Percentiles rank a stretch among this genome's conserved stretches.
Conservation (phyloP, 1,140 invertebrate genomes). For the Drosophila chauvacae region DNA sequence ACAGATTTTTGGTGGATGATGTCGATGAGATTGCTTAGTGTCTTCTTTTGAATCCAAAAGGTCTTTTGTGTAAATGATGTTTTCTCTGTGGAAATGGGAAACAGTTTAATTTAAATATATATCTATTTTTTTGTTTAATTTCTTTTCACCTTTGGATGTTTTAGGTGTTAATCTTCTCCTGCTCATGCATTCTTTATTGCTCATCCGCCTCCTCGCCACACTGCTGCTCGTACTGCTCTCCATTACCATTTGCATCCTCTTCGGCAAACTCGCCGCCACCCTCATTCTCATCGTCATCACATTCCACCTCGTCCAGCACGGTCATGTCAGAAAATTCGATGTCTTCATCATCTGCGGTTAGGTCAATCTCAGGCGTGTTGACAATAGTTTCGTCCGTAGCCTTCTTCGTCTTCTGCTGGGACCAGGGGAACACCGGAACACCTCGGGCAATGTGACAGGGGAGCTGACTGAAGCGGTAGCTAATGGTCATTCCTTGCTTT, state of each 20-base stretch:
- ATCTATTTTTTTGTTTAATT: neutral
- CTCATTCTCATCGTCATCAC: constrained; percentile 12
- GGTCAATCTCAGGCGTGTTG: constrained; percentile 11
- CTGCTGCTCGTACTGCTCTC: no score
- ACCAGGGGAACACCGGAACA: neutral
- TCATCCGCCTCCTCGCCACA: neutral
- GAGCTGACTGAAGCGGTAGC: constrained; percentile 19
- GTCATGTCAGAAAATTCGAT: neutral
- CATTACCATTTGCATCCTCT: neutral
- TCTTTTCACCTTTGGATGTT: neutral
- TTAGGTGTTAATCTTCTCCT: neutral
- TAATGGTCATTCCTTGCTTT: neutral
- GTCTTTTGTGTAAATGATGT: no score
- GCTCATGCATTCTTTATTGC: neutral
- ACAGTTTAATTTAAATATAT: neutral
- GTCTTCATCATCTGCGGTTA: constrained; percentile 19
- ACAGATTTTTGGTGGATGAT: neutral
- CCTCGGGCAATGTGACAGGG: neutral
- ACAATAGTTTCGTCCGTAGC: neutral
- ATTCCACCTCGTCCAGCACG: constrained; percentile 7
- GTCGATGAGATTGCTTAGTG: constrained; percentile 4
- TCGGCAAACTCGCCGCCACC: neutral
- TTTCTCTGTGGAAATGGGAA: neutral
- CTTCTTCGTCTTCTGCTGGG: no score
- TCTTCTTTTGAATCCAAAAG: neutral